phyloP scores from a whole-genome alignment of 2,797 vertebrate genomes.

The Dipus sagitta region DNA sequence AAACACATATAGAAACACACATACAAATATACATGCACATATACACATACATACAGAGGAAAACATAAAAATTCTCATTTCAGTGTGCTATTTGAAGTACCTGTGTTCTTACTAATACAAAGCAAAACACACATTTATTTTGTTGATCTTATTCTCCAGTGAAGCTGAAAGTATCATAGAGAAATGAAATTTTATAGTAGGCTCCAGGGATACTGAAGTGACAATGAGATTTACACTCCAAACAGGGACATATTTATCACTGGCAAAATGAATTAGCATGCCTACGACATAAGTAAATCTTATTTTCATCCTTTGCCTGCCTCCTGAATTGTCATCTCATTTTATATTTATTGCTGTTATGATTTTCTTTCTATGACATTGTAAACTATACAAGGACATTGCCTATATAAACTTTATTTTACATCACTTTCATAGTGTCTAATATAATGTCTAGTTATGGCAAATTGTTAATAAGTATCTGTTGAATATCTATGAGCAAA shows the following conservation, averaged over 20 bases:
- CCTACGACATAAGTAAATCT: conserved; percentile 39
- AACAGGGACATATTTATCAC: neutral
- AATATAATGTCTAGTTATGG: neutral
- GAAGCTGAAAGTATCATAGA: neutral
- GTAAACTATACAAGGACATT: neutral
- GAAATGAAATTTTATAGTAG: conserved; percentile 40
- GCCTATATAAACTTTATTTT: neutral
- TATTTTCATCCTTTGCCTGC: neutral
- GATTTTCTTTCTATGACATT: conserved; percentile 19
- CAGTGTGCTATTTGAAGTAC: neutral
- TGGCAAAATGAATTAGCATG: conserved; percentile 42
- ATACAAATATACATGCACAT: too few relatives aligned
- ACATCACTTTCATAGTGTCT: neutral
- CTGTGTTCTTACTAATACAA: neutral
- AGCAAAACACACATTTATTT: conserved; percentile 16
- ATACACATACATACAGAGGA: too few relatives aligned
- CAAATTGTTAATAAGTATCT: conserved; percentile 3
- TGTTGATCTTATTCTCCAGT: neutral
- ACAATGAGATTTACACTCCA: neutral
- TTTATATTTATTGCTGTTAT: conserved; percentile 22
- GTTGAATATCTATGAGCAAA: neutral
- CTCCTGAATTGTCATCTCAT: neutral
- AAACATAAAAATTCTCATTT: conserved; percentile 37
- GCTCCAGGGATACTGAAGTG: neutral
- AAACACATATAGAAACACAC: neutral